Evolutionary conservation across 2,113 vertebrate genomes (phyloP), one percentile per base, ranked within the genome.

Genomic region (Pachycephala philippinensis): DNA sequence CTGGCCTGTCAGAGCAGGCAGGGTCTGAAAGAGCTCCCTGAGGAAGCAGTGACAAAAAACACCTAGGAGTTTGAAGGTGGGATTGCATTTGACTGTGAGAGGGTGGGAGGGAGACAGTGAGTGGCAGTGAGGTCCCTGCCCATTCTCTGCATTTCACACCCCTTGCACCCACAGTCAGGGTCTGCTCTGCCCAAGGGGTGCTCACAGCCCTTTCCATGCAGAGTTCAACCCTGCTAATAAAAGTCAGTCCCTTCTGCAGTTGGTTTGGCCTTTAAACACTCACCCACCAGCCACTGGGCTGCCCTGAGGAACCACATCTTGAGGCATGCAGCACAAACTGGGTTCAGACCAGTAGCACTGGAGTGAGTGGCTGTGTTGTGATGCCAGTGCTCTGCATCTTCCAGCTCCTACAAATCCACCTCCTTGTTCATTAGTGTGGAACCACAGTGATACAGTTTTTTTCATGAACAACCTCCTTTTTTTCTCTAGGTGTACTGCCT

Each of bases 141-240:
- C 52, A 24, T 35, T 39, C 42, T 54, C 35, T 42, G 35, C 4
- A 1, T 28, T 37, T 76, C 61, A 37, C 28, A 8, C 21, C 57
- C 30, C 63, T 60, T 49, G 24, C 39, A 60, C 24, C 9, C 7
- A 2, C 14, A 0, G 0, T 37, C 63, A 47, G 33, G 65, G 33
- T 22, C 52, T 37, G 47, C 59, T 7, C 44, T 68, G 49, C 45
- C 30, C 37, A 9, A 0, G 0, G 27, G 35, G 7, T 2, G 6
- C 35, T 68, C 64, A 45, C 45, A 87, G 69, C 15, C 37, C 39
- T 84, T 72, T 45, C 64, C 13, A 56, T 0, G 1, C 15, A 52
- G 11, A 5, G 2, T 26, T 71, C 74, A 49, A 14, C 37, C 50
- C 56, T 77, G 27, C 37, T 28, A 42, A 65, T 27, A 74, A 53